Base-by-base conservation (phyloP, 1,140 invertebrate species). In the Atopsyche davidsoni region DNA sequence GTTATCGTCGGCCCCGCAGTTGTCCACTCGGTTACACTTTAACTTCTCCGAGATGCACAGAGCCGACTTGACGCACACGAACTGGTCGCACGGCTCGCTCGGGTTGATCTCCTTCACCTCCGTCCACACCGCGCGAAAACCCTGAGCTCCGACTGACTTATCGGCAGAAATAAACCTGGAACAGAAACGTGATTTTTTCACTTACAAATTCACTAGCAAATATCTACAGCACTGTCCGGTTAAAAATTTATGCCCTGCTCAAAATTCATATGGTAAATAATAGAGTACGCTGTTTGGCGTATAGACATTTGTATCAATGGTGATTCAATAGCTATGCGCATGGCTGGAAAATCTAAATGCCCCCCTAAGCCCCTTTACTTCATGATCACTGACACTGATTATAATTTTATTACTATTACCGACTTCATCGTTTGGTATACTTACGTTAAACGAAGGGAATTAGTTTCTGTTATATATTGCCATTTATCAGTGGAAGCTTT, bases 41-140 rank as follows among this genome's bases (percentile, higher is more conserved):
- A 92, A 73, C 48, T 81, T 79, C 53, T 81, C 75, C 11, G 85
- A 78, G 60, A 94, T 92, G 72, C 90, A 94, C 63, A 83, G 91
- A 51, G 79, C 79, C 57, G 71, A 85, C 62, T 69, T 76, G 36
- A 66, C 25, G 45, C 56, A 58, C 10, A 45, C 31, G 36, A 58
- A 55, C 45, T 58, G 56, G 10, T 58, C 56, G 36, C 52, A 58
- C 2, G 55, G 46, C 6, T 47, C 48, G 13, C 19, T 43, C 1
- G 42, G 35, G 18, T 25, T 41, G 7, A 75, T 73, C 35, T 72
- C 77, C 52, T 75, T 73, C 51, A 89, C 82, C 75, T 94, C 91
- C 14, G 91, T 93, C 90, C 90, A 94, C 36, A 91, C 80, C 18
- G 87, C 87, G 58, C 83, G 81, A 70, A 93, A 96, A 41, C 92